Evolutionary conservation across 2,113 vertebrate species (phyloP).

Genomic region (Cinclus mexicanus): DNA sequence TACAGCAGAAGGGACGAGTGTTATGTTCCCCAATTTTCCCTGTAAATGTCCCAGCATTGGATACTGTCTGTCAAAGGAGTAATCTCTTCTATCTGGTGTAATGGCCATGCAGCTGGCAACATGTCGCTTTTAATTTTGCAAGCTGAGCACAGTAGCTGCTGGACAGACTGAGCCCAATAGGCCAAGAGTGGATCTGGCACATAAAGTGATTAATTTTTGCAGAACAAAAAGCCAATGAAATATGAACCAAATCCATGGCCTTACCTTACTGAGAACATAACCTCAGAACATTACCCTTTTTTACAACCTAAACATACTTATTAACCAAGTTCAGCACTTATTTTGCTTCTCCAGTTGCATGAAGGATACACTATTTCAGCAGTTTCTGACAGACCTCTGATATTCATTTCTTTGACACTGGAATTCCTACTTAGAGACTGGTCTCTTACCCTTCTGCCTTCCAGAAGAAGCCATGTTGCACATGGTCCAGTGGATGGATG

Average conservation of each 20-base stretch:
- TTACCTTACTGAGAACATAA: neutral
- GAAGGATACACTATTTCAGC: neutral
- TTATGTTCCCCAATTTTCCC: neutral
- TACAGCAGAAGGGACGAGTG: neutral
- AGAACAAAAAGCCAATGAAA: neutral
- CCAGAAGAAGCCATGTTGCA: neutral
- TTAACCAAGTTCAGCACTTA: neutral
- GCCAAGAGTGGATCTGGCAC: neutral
- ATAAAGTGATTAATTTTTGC: neutral
- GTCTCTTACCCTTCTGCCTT: neutral
- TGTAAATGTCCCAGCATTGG: neutral
- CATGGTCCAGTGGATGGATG: conserved; percentile 54
- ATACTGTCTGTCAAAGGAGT: neutral
- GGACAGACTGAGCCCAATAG: neutral
- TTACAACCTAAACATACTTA: neutral
- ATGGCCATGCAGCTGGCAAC: neutral
- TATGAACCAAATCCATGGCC: neutral
- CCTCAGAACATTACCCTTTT: neutral
- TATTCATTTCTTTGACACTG: neutral
- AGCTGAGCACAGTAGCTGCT: neutral
- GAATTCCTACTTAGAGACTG: neutral
- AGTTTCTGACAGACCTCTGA: neutral
- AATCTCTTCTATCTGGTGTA: neutral
- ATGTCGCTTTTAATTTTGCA: neutral
- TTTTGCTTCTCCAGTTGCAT: neutral